These are phyloP conservation scores for Diprion similis DNA, from an alignment of 1,140 invertebrate species.

Conservation along the genomic window DNA sequence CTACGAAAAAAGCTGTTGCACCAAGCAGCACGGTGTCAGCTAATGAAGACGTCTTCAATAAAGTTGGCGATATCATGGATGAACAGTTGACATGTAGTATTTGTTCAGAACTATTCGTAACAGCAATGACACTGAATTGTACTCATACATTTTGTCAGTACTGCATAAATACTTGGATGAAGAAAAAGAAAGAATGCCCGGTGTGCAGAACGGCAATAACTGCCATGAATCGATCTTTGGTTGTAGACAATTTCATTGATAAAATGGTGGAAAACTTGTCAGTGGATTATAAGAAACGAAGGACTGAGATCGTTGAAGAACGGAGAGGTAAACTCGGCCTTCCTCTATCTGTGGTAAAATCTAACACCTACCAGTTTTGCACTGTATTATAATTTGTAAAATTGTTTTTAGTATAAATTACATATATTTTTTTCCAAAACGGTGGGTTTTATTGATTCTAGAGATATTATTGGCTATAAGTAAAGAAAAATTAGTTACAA, in stretches of 20 bases:
- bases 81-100: conserved; percentile 80
- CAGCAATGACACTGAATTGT: conserved; percentile 75
- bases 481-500: too few species aligned
- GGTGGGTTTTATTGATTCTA: neutral
- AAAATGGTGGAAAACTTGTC: conserved; percentile 70
- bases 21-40: conserved; percentile 35
- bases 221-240: conserved; percentile 63
- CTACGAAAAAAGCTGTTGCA: conserved; percentile 25
- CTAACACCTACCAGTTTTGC: neutral
- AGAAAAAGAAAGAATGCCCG: conserved; percentile 76
- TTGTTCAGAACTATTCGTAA: conserved; percentile 79
- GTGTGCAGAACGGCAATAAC: conserved; percentile 68
- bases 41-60: conserved; percentile 60
- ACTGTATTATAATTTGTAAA: conserved; percentile 5
- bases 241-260: conserved; percentile 69
- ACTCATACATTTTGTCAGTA: conserved; percentile 80
- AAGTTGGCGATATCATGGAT: conserved; percentile 73
- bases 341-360: neutral
- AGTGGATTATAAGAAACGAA: conserved; percentile 58
- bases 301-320: conserved; percentile 59
- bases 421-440: neutral
- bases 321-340: conserved; percentile 58
- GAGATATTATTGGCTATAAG: too few species aligned
- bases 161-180: conserved; percentile 78
- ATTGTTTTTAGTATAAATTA: neutral